Evolutionary conservation across 2,888 invertebrate genomes (phyloP).

Genomic region (Caenorhabditis sinica): DNA sequence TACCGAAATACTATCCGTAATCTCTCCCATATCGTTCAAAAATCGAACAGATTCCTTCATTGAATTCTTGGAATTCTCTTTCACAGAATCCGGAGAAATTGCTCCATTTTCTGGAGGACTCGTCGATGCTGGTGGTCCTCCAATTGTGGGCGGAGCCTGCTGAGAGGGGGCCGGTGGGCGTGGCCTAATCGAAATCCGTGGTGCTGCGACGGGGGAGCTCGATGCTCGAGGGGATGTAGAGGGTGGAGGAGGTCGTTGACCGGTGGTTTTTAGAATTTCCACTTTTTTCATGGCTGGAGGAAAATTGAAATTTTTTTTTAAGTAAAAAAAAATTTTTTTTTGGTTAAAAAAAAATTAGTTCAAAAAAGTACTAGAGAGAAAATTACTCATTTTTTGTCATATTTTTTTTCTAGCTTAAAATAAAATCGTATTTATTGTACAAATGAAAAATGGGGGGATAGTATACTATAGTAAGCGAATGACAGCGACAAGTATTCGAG

Average conservation of each 20-base stretch:
- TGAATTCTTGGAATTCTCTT: not conserved
- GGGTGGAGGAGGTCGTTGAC: not conserved
- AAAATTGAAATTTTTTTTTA: not conserved
- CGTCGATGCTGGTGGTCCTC: no score
- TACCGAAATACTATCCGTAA: constrained; percentile 36
- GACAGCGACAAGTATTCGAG: not conserved
- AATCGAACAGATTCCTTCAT: constrained; percentile 52
- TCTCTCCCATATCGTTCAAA: constrained; percentile 48
- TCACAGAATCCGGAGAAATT: not conserved
- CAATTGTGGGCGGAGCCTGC: no score
- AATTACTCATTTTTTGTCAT: not conserved
- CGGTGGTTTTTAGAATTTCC: constrained; percentile 45
- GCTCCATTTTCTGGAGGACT: not conserved
- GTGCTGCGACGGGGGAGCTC: not conserved
- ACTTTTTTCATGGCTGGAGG: constrained; percentile 53
- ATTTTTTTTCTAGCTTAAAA: no score
- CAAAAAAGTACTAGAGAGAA: no score
- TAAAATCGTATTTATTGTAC: not conserved
- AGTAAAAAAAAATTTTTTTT: not conserved
- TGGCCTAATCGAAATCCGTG: constrained; percentile 10
- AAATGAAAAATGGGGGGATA: not conserved
- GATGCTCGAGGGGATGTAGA: not conserved
- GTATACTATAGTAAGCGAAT: no score
- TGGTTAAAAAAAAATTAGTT: not conserved
- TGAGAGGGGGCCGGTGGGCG: not conserved